Evolutionary conservation across 1,140 invertebrate genomes (phyloP).

Genomic region (Chymomyza costata): DNA sequence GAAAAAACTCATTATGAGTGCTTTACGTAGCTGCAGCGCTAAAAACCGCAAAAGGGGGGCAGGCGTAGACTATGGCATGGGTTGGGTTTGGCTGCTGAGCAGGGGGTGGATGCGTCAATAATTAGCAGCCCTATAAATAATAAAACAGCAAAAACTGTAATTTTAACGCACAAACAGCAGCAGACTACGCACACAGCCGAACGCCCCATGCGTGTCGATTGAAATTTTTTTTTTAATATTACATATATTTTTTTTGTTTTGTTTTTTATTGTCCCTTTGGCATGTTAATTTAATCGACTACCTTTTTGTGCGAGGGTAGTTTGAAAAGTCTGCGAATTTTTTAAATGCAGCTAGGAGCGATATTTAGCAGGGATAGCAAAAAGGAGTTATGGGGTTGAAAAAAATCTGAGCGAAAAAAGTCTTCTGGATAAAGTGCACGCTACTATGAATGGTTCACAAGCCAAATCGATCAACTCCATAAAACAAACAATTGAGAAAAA

Average conservation of each 20-base stretch:
- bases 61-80: conserved; percentile 18
- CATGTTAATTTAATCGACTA: conserved; percentile 62
- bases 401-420: too few relatives aligned
- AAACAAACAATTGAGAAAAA: too few relatives aligned
- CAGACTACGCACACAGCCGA: too few relatives aligned
- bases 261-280: conserved; percentile 10
- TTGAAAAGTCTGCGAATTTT: too few relatives aligned
- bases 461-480: too few relatives aligned
- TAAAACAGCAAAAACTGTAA: conserved; percentile 8
- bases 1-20: conserved; percentile 55
- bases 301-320: too few relatives aligned
- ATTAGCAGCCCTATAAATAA: conserved; percentile 62
- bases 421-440: too few relatives aligned
- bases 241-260: conserved; percentile 13
- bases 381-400: too few relatives aligned
- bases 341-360: too few relatives aligned
- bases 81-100: background rate
- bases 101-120: conserved; percentile 37
- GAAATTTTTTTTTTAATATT: conserved; percentile 38
- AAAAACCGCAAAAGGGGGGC: conserved; percentile 25
- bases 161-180: conserved; percentile 20
- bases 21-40: conserved; percentile 12
- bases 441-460: too few relatives aligned
- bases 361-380: too few relatives aligned
- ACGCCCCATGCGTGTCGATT: conserved; percentile 41